Conservation (phyloP, 2,113 vertebrate species). For the Pogona vitticeps region DNA sequence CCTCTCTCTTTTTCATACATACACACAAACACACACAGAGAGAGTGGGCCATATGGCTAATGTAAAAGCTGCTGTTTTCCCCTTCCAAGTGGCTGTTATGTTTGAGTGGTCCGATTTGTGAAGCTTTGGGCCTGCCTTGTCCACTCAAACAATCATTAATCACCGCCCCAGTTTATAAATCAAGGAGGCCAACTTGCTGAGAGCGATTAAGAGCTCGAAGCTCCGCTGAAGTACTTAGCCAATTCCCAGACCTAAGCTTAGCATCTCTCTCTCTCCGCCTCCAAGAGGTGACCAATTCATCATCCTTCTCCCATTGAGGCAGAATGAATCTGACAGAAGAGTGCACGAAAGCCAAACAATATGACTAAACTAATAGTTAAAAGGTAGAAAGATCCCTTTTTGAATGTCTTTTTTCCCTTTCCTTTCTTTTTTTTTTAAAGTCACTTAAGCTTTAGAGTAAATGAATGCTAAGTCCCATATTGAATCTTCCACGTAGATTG, state of each 20-base stretch:
- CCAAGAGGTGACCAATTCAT: constrained; percentile 89
- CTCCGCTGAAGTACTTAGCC: constrained; percentile 92
- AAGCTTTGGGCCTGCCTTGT: constrained; percentile 86
- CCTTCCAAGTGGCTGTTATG: constrained; percentile 79
- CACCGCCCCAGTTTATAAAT: constrained; percentile 95
- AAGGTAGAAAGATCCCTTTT: constrained; percentile 62
- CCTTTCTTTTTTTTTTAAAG: background rate
- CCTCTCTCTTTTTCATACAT: background rate
- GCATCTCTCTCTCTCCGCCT: constrained; percentile 81
- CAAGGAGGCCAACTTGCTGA: constrained; percentile 85
- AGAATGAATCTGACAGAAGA: constrained; percentile 84
- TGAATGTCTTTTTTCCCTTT: constrained; percentile 59
- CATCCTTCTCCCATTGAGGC: constrained; percentile 86
- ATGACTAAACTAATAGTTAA: constrained; percentile 66
- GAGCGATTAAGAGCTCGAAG: constrained; percentile 86
- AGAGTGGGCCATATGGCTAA: background rate
- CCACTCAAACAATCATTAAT: constrained; percentile 98
- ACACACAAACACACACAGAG: constrained; percentile 29
- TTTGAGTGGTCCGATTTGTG: constrained; percentile 80
- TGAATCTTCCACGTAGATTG: constrained; percentile 73
- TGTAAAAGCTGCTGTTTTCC: constrained; percentile 77
- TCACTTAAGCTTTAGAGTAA: constrained; percentile 74
- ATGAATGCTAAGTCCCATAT: constrained; percentile 68
- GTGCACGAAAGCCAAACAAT: constrained; percentile 80
- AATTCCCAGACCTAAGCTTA: constrained; percentile 89